These are phyloP conservation scores for Brenthis hecate DNA, from an alignment of 2,888 invertebrate genomes.

Conservation along the genomic window DNA sequence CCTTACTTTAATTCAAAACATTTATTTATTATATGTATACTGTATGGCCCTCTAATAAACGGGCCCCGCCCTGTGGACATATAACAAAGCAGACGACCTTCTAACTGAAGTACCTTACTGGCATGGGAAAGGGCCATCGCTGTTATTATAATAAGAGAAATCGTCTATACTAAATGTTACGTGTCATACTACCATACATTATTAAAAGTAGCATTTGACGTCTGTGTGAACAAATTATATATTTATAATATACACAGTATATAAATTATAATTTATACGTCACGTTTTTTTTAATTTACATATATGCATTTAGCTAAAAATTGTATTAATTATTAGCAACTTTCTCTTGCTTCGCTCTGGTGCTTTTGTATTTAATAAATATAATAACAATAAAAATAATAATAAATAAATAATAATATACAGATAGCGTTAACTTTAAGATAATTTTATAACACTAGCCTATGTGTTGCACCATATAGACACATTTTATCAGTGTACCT, in stretches of 20 bases:
- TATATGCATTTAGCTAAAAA: too few relatives aligned
- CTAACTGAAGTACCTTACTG: slow-evolving; percentile 29
- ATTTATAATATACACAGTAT: background rate
- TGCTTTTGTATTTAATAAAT: too few relatives aligned
- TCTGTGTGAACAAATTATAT: background rate
- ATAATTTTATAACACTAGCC: too few relatives aligned
- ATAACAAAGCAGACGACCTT: slow-evolving; percentile 31
- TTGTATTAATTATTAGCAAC: too few relatives aligned
- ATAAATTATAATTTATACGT: background rate
- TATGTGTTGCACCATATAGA: too few relatives aligned
- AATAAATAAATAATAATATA: too few relatives aligned
- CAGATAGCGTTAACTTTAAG: too few relatives aligned
- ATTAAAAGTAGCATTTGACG: background rate
- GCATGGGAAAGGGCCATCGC: slow-evolving; percentile 31
- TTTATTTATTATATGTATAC: background rate
- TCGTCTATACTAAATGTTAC: slow-evolving; percentile 23
- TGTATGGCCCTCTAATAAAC: slow-evolving; percentile 14
- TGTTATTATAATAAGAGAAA: slow-evolving; percentile 32
- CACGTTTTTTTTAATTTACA: too few relatives aligned
- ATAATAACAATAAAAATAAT: too few relatives aligned
- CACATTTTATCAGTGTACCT: too few relatives aligned
- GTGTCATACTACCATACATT: slow-evolving; percentile 1
- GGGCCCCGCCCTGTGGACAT: slow-evolving; percentile 22
- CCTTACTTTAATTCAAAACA: too few relatives aligned
- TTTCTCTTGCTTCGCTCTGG: too few relatives aligned